A percentile compares a stretch with the other conserved stretches of the same genome.
phyloP scores from a whole-genome alignment of 2,797 vertebrate species.

The Cyprinodon diabolis region DNA sequence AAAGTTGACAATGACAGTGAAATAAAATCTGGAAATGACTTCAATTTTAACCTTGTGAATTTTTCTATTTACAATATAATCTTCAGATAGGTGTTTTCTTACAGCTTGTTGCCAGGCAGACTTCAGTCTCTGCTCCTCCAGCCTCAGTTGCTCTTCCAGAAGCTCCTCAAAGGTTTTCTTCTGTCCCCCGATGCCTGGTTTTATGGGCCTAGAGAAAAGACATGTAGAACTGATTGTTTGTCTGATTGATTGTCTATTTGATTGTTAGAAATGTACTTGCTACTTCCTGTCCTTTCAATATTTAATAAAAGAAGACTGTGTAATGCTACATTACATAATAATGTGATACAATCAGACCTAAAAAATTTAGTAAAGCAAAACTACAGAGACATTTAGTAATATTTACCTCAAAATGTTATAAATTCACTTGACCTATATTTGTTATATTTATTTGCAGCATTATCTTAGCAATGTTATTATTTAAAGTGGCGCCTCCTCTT shows the following conservation, averaged over 20 bases:
- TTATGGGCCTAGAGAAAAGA: conserved; percentile 85
- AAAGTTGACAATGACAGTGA: neutral
- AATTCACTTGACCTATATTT: too few relatives aligned
- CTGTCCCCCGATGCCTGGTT: conserved; percentile 79
- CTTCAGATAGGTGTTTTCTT: conserved; percentile 16
- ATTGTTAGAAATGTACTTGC: neutral
- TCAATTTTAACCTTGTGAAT: neutral
- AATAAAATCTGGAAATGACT: neutral
- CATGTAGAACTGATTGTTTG: neutral
- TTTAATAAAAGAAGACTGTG: neutral
- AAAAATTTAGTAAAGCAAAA: too few relatives aligned
- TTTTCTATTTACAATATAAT: neutral
- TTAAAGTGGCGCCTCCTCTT: too few relatives aligned
- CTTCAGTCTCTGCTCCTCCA: conserved; percentile 87
- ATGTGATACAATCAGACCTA: too few relatives aligned
- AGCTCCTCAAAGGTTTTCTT: conserved; percentile 93
- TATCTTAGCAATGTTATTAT: too few relatives aligned
- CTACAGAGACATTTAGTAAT: too few relatives aligned
- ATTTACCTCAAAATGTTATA: too few relatives aligned
- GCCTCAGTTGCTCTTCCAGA: conserved; percentile 90
- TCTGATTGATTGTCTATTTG: too few relatives aligned
- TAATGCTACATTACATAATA: too few relatives aligned
- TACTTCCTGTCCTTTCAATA: neutral
- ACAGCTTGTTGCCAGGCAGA: conserved; percentile 66
- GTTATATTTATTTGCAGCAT: too few relatives aligned